Conservation (phyloP, 1,140 invertebrate species). For the Cotesia vestalis region DNA sequence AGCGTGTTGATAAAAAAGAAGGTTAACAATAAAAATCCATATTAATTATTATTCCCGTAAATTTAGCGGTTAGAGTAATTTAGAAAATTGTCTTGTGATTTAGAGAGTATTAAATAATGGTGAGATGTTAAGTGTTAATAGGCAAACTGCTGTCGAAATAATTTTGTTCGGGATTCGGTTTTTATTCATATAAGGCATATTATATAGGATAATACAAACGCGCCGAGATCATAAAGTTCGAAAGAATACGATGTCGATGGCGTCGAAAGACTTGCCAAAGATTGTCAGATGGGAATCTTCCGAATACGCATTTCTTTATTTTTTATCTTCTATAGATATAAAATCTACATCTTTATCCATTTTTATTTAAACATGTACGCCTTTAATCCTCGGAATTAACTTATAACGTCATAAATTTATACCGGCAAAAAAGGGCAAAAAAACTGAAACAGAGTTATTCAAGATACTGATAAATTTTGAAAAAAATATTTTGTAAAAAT, state of each 20-base stretch:
- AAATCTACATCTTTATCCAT: too few species aligned
- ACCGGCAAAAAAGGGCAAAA: too few species aligned
- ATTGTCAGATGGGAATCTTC: background rate
- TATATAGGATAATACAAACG: conserved; percentile 5
- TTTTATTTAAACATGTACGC: too few species aligned
- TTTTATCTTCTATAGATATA: background rate
- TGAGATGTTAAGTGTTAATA: conserved; percentile 25
- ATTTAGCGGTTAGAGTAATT: conserved; percentile 9
- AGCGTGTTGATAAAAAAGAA: conserved; percentile 5
- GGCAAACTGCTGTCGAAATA: conserved; percentile 24
- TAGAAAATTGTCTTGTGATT: background rate
- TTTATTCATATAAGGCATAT: too few species aligned
- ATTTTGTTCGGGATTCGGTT: conserved; percentile 4
- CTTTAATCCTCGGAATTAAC: too few species aligned
- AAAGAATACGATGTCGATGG: conserved; percentile 25
- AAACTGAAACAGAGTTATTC: too few species aligned
- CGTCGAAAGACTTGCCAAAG: conserved; percentile 5
- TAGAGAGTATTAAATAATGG: conserved; percentile 13
- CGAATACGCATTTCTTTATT: background rate
- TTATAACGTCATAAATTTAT: too few species aligned
- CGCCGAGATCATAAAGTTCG: conserved; percentile 19
- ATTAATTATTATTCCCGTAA: conserved; percentile 12
- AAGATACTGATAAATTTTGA: too few species aligned
- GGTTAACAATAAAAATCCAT: too few species aligned
- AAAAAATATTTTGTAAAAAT: too few species aligned